Base-by-base conservation (phyloP, 2,797 vertebrate species). In the Sebastes trivittatus region DNA sequence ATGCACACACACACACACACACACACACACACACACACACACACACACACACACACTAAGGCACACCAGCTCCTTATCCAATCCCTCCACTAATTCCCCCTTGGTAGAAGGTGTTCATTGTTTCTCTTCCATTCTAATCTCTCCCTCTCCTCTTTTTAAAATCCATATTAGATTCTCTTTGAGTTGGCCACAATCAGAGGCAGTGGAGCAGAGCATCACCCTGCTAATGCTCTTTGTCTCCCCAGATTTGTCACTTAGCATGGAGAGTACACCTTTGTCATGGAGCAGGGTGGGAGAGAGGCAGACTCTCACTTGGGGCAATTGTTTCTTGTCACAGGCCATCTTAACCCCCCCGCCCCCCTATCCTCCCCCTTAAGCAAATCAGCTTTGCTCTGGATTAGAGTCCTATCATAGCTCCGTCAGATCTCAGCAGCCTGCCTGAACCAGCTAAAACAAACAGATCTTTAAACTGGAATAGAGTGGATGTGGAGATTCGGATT, bases 151-250 rank as follows among this genome's bases (percentile, higher is more conserved):
- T 90, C 88, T 91, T 80, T 91, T 88, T 80, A 88, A 92, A 94
- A 94, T 94, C 92, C 92, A 93, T 93, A 94, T 94, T 93, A 94
- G 92, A 94, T 94, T 93, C 90, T 93, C 93, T 94, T 94, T 93
- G 89, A 94, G 87, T 94, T 91, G 90, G 92, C 87, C 87, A 93
- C 92, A 94, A 94, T 94, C 91, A 61, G 92, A 92, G 84, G 80
- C 91, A 93, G 80, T 89, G 93, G 81, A 92, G 94, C 94, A 94
- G 89, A 94, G 93, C 93, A 90, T 92, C 92, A 84, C 89, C 91
- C 90, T 85, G 89, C 93, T 95, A 95, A 94, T 94, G 91, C 93
- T 93, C 93, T 94, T 95, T 95, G 93, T 95, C 92, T 95, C 91
- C 89, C 86, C 90, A 94, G 92, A 94, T 94, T 94, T 94, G 93